Conservation (phyloP, 2,113 vertebrate genomes). For the Machaerirhynchus nigripectus region DNA sequence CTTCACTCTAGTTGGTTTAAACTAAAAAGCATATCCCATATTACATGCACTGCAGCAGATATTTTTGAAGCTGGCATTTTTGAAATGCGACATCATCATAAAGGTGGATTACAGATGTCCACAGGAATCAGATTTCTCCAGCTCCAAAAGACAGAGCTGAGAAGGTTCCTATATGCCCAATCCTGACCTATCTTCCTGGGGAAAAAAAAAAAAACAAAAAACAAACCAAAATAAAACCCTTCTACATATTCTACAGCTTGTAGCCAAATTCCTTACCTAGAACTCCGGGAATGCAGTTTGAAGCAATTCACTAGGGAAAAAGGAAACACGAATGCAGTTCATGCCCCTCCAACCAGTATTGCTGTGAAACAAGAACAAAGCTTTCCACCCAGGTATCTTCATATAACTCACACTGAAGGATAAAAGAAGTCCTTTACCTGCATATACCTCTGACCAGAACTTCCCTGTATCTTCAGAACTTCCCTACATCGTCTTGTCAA, state of each 20-base stretch:
- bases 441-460: not conserved
- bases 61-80: constrained; percentile 27
- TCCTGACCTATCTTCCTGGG: not conserved
- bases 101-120: constrained; percentile 21
- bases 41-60: not conserved
- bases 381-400: not conserved
- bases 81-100: constrained; percentile 10
- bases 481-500: not conserved
- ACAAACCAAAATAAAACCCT: not conserved
- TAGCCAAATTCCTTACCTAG: not conserved
- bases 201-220: no score
- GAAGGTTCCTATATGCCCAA: not conserved
- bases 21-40: not conserved
- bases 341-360: not conserved
- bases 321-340: not conserved
- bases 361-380: not conserved
- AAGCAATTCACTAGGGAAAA: not conserved
- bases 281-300: not conserved
- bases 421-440: not conserved
- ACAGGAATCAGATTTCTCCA: constrained; percentile 1
- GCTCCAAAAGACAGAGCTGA: not conserved
- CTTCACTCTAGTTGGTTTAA: not conserved
- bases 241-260: not conserved
- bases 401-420: not conserved
- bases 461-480: not conserved